These are phyloP conservation scores for Agriotes lineatus DNA, from an alignment of 2,888 invertebrate genomes.

Conservation along the genomic window DNA sequence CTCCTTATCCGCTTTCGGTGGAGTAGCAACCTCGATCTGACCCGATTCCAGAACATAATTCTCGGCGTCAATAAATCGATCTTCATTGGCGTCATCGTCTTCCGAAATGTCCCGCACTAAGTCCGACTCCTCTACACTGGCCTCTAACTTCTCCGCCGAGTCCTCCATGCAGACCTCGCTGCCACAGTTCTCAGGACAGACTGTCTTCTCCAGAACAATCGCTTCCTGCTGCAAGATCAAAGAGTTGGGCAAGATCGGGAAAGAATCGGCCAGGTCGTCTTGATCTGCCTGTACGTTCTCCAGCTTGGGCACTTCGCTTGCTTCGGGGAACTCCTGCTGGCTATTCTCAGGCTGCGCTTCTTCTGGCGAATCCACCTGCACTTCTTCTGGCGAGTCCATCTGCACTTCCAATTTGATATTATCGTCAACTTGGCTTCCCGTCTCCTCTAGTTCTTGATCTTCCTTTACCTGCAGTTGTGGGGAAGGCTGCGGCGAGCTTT, in stretches of 20 bases:
- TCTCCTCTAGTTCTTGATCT: too few relatives aligned
- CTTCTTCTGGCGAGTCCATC: neutral
- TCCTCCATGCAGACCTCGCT: constrained; percentile 55
- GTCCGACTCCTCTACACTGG: constrained; percentile 65
- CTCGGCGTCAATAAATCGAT: constrained; percentile 83
- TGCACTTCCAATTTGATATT: neutral
- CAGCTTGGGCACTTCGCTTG: constrained; percentile 46
- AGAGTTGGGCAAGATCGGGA: constrained; percentile 59
- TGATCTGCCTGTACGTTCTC: constrained; percentile 37
- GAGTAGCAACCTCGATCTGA: constrained; percentile 62
- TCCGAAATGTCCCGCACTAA: constrained; percentile 61
- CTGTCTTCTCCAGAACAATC: constrained; percentile 63
- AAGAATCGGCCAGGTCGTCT: constrained; percentile 16
- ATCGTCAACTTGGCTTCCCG: neutral
- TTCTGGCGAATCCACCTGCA: too few relatives aligned
- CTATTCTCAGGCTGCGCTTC: neutral
- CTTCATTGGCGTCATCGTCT: constrained; percentile 72
- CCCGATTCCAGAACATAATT: constrained; percentile 81
- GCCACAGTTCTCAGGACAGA: constrained; percentile 62
- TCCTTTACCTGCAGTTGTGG: neutral
- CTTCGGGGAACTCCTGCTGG: neutral
- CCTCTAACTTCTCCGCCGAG: constrained; percentile 62
- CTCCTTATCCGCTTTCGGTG: constrained; percentile 51
- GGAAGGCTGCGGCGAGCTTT: neutral
- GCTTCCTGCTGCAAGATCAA: constrained; percentile 64